Base-by-base conservation (phyloP, 1,140 invertebrate species). In the Pseudomyrmex dendroicus region DNA sequence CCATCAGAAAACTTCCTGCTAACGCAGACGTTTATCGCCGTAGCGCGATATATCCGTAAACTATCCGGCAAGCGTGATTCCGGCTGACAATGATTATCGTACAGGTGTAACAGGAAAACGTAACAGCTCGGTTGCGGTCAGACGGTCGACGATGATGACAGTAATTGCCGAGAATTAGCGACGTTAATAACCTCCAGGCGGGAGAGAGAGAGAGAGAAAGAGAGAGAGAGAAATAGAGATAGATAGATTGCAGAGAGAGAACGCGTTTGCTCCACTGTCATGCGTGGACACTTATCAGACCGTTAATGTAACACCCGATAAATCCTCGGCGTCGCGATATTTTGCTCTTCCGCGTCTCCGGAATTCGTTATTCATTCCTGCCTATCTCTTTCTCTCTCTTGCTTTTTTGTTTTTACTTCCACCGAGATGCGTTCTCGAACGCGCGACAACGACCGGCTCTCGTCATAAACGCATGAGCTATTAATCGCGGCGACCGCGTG, bases 151-250 rank as follows among this genome's bases (percentile, higher is more conserved):
- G 87, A 89, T 89, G 86, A 88, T 88, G 87, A 88, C 87, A 87
- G 87, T 89, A 89, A 89, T 89, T 89, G 87, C 82, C 87, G 86
- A 76, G 87, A 89, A 88, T 89, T 88, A 87, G 77, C 87, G 86
- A 85, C 87, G 87, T 89, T 89, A 89, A 89, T 89, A 88, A 89
- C 84, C 84, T 85, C 77, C 67, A 74, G 87, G 82, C 73, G 70
- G 83, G 62, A 73, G 73, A n/a, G 17, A 9, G 74, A 61, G 46
- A 7, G 48, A 72, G 57, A 64, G 64, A 62, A 73, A 13, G 9
- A 1, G 20, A 15, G 63, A 63, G 83, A 48, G 74, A 57, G 80
- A 9, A 35, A 25, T 2, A 8, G 70, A 44, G 70, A 10, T 35
- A 5, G 50, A 35, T 12, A 13, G 68, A 7, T 22, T 13, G 56